These are phyloP conservation scores for Stenoptilia bipunctidactyla DNA, from an alignment of 2,888 invertebrate species.

Conservation along the genomic window DNA sequence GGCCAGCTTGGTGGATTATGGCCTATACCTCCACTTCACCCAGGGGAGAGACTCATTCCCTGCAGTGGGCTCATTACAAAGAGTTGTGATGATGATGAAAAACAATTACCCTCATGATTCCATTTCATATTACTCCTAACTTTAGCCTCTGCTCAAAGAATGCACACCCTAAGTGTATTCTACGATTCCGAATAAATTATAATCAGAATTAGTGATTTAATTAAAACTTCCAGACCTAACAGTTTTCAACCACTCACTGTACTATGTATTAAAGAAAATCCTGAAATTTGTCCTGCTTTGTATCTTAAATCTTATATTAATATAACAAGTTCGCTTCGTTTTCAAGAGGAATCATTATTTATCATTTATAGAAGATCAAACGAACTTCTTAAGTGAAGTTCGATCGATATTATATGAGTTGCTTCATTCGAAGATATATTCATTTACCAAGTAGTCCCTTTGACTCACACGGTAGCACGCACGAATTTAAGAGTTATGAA, in stretches of 20 bases:
- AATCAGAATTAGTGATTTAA: slow-evolving; percentile 2
- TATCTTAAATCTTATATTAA: background rate
- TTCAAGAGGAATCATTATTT: background rate
- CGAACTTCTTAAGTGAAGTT: too few relatives aligned
- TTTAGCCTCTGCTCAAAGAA: slow-evolving; percentile 10
- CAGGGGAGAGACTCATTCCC: too few relatives aligned
- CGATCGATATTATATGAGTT: too few relatives aligned
- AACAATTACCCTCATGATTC: background rate
- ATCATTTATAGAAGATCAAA: slow-evolving; percentile 1
- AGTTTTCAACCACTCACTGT: background rate
- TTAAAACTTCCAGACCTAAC: slow-evolving; percentile 2
- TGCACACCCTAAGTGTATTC: slow-evolving; percentile 17
- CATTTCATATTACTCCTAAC: slow-evolving; percentile 16
- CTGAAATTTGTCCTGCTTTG: background rate
- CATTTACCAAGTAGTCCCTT: too few relatives aligned
- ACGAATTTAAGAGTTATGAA: too few relatives aligned
- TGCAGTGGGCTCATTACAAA: too few relatives aligned
- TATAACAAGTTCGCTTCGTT: background rate
- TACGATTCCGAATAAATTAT: background rate
- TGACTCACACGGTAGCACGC: too few relatives aligned
- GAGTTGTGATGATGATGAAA: too few relatives aligned
- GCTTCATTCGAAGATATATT: too few relatives aligned
- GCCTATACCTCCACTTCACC: too few relatives aligned
- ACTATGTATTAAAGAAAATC: background rate
- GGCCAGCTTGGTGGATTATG: too few relatives aligned